Evolutionary conservation across 2,113 vertebrate species (phyloP), one percentile per base, ranked within the genome.

Genomic region (Gila orcuttii): DNA sequence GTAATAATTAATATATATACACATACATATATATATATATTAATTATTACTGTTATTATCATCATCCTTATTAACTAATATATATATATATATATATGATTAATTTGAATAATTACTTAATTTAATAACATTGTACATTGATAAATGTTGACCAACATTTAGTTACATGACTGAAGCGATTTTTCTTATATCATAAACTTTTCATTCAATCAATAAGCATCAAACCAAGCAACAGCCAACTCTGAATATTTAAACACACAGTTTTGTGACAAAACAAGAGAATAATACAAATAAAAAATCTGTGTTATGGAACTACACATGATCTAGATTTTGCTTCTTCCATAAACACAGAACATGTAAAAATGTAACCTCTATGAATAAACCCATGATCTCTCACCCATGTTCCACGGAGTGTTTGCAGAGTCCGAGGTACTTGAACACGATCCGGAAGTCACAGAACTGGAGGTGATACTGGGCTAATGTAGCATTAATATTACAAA

Each of bases 341-440:
- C 39, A 74, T 25, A 74, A 31, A 64, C 64, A n/a, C 36, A 25
- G 13, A 57, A 36, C 31, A 59, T 47, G 6, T 39, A 39, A 6
- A 76, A 59, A 50, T 15, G 5, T 75, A 28, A 75, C 23, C 19
- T 76, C 23, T 60, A 42, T 13, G 55, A n/a, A 79, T 79, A 47
- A 68, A 52, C 9, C 13, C 13, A 6, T 25, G 23, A 68, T 36
- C 9, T 87, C 85, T 88, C 91, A 99, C 97, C 96, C 91, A 95
- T 89, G 91, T 89, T 99, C 97, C 97, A 99, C 88, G 95, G 93
- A 31, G 94, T 92, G 0, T 93, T 92, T 86, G 93, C 94, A 66
- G 97, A 97, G 90, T 99, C 97, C 0, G 97, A 98, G 91, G 96
- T 96, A 90, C 97, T 99, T 88, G 97, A 98, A 90, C 96, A 97